Conservation (phyloP, 2,113 vertebrate species). For the Spea bombifrons region DNA sequence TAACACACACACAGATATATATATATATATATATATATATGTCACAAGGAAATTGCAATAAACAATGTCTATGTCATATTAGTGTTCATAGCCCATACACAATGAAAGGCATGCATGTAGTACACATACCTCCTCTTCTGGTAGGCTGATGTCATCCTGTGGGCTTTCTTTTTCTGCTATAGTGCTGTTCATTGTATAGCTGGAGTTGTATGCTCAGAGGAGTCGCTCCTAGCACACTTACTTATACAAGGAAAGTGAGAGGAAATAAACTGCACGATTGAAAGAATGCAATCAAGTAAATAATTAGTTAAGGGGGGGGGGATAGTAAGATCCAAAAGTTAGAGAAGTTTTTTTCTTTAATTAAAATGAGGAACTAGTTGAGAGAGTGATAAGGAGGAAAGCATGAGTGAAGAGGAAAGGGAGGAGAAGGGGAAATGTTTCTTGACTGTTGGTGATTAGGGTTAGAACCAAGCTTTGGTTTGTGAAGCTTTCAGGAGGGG, state of each 20-base stretch:
- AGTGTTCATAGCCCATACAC: neutral
- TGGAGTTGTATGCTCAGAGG: neutral
- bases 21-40: conserved; percentile 2
- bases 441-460: conserved; percentile 43
- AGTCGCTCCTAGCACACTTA: neutral
- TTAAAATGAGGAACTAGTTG: conserved; percentile 16
- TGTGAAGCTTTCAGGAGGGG: conserved; percentile 34
- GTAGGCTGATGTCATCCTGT: conserved; percentile 40
- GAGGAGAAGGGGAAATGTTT: conserved; percentile 43
- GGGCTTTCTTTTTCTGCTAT: conserved; percentile 27
- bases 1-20: neutral
- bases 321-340: conserved; percentile 2
- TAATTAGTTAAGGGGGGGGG: neutral
- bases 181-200: conserved; percentile 40
- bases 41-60: too few relatives aligned
- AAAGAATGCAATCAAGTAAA: neutral
- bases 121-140: conserved; percentile 44
- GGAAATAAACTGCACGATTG: conserved; percentile 1
- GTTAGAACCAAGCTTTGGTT: conserved; percentile 38
- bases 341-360: neutral
- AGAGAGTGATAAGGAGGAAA: conserved; percentile 32
- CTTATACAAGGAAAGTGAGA: neutral
- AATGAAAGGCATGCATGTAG: neutral
- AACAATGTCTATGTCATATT: neutral
- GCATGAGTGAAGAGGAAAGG: conserved; percentile 38